A percentile compares a stretch with the other conserved stretches of the same genome.
phyloP scores from a whole-genome alignment of 2,888 invertebrate genomes.

The Drosophila hamatofila region DNA sequence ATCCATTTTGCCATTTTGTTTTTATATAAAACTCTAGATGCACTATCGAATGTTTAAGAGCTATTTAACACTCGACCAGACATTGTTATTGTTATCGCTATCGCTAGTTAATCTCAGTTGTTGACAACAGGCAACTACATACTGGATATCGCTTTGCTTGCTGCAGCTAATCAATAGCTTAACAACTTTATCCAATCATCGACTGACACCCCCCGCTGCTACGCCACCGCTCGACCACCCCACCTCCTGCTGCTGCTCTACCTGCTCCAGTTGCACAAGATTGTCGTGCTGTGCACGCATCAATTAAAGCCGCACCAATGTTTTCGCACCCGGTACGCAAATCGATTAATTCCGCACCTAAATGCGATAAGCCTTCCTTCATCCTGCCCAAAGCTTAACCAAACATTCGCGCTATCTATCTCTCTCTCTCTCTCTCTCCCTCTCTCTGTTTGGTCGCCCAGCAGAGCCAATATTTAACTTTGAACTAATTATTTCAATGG shows the following conservation, averaged over 20 bases:
- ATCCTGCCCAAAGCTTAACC: conserved; percentile 10
- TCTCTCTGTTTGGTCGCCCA: neutral
- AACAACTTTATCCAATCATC: conserved; percentile 61
- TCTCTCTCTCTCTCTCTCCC: neutral
- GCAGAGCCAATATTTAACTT: conserved; percentile 81
- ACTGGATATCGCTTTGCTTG: conserved; percentile 17
- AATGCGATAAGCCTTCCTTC: conserved; percentile 71
- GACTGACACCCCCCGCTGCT: conserved; percentile 12
- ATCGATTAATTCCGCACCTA: conserved; percentile 80
- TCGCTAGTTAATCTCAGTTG: conserved; percentile 35
- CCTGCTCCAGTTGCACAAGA: conserved; percentile 2
- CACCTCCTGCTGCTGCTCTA: neutral
- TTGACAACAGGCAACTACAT: conserved; percentile 37
- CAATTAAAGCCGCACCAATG: conserved; percentile 83
- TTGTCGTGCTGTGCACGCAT: conserved; percentile 75
- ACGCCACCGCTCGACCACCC: neutral
- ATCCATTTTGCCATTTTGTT: no score
- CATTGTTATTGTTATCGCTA: conserved; percentile 1
- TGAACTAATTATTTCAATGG: conserved; percentile 84
- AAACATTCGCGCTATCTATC: conserved; percentile 1
- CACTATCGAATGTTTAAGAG: conserved; percentile 3
- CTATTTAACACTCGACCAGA: conserved; percentile 10
- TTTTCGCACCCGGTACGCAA: conserved; percentile 83
- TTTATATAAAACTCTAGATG: no score
- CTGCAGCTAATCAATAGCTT: conserved; percentile 54